These are phyloP conservation scores for Chironomus tentans DNA, from an alignment of 2,888 invertebrate species.

Conservation along the genomic window DNA sequence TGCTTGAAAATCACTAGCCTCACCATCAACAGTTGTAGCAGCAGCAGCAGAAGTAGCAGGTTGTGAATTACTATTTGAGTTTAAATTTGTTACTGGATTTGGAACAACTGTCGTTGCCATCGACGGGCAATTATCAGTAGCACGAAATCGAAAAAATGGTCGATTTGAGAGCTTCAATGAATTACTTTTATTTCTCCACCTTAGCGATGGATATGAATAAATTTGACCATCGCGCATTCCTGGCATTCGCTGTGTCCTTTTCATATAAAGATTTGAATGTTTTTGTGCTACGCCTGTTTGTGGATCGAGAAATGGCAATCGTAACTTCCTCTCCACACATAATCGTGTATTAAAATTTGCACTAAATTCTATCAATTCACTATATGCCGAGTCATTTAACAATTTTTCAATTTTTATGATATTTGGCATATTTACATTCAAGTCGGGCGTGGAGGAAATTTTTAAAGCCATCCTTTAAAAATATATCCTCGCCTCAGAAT, in stretches of 20 bases:
- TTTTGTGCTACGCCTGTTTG: conserved; percentile 95
- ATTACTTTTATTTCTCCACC: conserved; percentile 85
- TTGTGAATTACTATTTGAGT: background rate
- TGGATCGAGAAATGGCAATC: conserved; percentile 94
- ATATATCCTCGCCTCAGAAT: no score
- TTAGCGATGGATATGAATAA: conserved; percentile 80
- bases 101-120: background rate
- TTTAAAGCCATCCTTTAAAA: background rate
- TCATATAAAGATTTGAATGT: conserved; percentile 84
- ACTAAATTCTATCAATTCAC: conserved; percentile 89
- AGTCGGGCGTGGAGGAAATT: background rate
- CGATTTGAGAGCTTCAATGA: conserved; percentile 39
- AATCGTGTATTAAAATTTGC: conserved; percentile 86
- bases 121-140: conserved; percentile 24
- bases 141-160: conserved; percentile 28
- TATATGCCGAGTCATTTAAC: conserved; percentile 77
- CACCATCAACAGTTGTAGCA: background rate
- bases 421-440: conserved; percentile 43
- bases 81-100: background rate
- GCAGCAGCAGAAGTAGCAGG: background rate
- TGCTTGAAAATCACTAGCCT: background rate
- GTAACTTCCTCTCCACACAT: conserved; percentile 80
- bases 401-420: conserved; percentile 70
- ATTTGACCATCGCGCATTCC: conserved; percentile 82
- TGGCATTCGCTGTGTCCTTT: conserved; percentile 79